Evolutionary conservation across 2,113 vertebrate species (phyloP).

Genomic region (Microtus richardsoni): DNA sequence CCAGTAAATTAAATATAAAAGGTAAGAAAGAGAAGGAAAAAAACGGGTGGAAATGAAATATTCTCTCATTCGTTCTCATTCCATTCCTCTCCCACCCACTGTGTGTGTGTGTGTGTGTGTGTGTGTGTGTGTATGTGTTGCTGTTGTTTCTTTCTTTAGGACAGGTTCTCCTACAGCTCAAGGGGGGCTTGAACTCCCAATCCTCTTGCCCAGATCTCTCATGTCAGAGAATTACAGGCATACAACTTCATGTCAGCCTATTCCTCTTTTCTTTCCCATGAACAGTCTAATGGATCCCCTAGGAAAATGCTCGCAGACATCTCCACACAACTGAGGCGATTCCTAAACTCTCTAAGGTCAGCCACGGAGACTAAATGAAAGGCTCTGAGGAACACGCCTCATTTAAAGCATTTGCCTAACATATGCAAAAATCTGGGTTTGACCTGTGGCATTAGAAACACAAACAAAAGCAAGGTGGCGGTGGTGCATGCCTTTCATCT

Average conservation of each 20-base stretch:
- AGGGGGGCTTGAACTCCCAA: background rate
- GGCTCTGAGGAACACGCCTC: background rate
- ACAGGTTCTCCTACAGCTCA: background rate
- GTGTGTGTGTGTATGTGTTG: background rate
- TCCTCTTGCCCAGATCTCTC: background rate
- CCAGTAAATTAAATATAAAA: slow-evolving; percentile 51
- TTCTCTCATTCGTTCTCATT: background rate
- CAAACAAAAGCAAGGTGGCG: background rate
- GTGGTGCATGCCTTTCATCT: background rate
- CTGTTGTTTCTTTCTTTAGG: background rate
- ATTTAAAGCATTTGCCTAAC: no score
- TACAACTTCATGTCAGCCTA: background rate
- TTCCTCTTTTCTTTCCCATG: background rate
- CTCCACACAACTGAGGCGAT: slow-evolving; percentile 24
- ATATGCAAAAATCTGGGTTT: background rate
- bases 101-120: background rate
- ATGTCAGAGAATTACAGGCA: background rate
- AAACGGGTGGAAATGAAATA: background rate
- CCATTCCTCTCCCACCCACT: background rate
- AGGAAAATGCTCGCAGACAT: background rate
- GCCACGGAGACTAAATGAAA: slow-evolving; percentile 40
- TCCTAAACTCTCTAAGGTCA: slow-evolving; percentile 12
- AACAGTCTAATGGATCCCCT: background rate
- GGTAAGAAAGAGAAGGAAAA: background rate
- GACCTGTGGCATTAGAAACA: background rate